Base-by-base conservation (phyloP, 1,140 invertebrate species). In the Drosophila pectinifera region DNA sequence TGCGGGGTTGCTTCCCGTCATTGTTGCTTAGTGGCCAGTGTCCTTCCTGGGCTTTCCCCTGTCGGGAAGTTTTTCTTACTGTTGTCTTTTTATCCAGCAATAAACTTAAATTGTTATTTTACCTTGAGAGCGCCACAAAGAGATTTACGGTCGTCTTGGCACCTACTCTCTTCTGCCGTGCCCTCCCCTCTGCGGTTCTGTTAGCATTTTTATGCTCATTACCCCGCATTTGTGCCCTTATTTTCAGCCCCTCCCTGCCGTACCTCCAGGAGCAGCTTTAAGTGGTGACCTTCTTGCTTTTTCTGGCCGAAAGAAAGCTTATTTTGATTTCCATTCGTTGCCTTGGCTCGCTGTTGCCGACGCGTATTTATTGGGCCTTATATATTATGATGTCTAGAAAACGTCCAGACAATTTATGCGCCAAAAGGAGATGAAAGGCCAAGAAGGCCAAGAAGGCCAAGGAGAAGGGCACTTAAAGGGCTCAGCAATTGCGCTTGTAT, bases 41-140 rank as follows among this genome's bases (percentile, higher is more conserved):
- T 34, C 18, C 41, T 36, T n/a, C 26, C 13, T 59, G n/a, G n/a
- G n/a, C 28, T 31, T 31, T 18, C 45, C 48, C 48, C 13, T 39
- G 38, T 13, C 56, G 6, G 28, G 24, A 48, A 59, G 53, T 65
- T 80, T 28, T 77, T 74, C 63, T 63, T 69, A 59, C 56, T 67
- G 26, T 73, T 70, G 76, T 72, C 59, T 68, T 61, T 34, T 82
- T 73, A 63, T 65, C 49, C 57, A 78, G 79, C 69, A 83, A 81
- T 88, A 88, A 88, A 88, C 83, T 86, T 88, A 88, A 86, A 86
- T 88, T 86, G 79, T 86, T 86, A 86, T 86, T 86, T 86, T 78
- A 88, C 83, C 83, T 86, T 86, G 70, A 86, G 83, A 88, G 83
- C 79, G 79, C 80, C 42, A 78, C 83, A 88, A 88, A 88, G 78